phyloP scores from a whole-genome alignment of 2,113 vertebrate species.

The Myiagra hebetior region DNA sequence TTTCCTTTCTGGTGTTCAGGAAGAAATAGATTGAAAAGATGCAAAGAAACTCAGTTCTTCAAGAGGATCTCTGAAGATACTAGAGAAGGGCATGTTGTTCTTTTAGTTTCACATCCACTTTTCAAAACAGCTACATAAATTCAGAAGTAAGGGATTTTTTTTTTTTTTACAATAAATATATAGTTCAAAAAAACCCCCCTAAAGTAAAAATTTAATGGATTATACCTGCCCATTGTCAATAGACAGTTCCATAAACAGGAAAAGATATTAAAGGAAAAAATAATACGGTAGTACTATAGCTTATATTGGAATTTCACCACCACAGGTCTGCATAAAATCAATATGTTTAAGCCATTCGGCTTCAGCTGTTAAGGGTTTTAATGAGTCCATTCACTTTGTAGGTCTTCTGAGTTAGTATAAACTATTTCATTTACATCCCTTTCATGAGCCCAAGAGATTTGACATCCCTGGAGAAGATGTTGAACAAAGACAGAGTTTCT shows the following conservation, averaged over 20 bases:
- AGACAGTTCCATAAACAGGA: not conserved
- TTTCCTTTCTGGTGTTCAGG: not conserved
- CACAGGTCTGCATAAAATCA: not conserved
- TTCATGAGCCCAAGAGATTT: accelerated
- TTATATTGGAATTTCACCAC: not conserved
- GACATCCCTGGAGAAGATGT: not conserved
- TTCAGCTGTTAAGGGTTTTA: not conserved
- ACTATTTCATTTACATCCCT: not conserved
- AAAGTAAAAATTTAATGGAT: not conserved
- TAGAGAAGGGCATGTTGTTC: not conserved
- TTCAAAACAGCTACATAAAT: not conserved
- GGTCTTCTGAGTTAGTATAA: not conserved
- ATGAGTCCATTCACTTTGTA: not conserved
- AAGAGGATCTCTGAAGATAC: not conserved
- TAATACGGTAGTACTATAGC: not conserved
- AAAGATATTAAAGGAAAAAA: not conserved
- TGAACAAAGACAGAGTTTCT: not conserved
- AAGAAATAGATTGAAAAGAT: not conserved
- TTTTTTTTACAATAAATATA: not conserved
- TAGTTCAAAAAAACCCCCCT: not conserved
- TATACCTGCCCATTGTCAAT: not conserved
- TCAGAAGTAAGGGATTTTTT: not conserved
- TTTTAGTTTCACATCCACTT: not conserved
- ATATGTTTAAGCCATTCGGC: not conserved
- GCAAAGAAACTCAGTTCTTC: not conserved